These are phyloP conservation scores for Peucedramus taeniatus DNA, from an alignment of 2,113 vertebrate species.

Conservation along the genomic window DNA sequence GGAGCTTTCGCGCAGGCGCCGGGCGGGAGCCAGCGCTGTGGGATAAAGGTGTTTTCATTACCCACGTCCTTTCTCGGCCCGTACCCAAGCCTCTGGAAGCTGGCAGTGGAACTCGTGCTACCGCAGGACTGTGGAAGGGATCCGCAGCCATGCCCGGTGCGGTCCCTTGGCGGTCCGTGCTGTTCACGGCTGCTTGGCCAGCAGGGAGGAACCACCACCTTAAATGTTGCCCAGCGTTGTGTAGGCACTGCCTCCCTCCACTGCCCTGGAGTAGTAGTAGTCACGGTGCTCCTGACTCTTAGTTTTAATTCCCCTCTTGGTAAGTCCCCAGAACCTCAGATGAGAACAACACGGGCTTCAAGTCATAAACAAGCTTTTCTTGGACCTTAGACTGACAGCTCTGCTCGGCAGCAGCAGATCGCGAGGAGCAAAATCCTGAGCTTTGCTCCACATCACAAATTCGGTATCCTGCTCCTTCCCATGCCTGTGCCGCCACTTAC, in stretches of 20 bases:
- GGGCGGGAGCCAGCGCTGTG: fast-evolving
- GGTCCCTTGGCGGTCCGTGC: fast-evolving
- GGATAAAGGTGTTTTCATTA: background rate
- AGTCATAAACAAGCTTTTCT: background rate
- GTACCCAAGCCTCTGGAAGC: background rate
- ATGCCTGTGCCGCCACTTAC: too few species aligned
- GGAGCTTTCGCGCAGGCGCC: background rate
- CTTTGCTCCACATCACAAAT: background rate
- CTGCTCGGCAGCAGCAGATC: background rate
- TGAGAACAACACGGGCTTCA: background rate
- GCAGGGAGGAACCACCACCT: background rate
- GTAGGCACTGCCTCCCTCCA: background rate
- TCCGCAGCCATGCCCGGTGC: background rate
- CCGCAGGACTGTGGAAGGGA: background rate
- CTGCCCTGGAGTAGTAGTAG: background rate
- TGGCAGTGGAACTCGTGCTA: fast-evolving
- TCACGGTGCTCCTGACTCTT: fast-evolving
- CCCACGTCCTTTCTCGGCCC: fast-evolving
- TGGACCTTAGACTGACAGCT: background rate
- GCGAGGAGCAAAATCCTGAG: background rate
- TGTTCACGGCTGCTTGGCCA: background rate
- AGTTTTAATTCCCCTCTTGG: background rate
- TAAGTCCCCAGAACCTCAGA: background rate
- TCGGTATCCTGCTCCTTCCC: background rate
- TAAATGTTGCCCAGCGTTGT: background rate